phyloP scores from a whole-genome alignment of 2,113 vertebrate species.

The Strigops habroptila region DNA sequence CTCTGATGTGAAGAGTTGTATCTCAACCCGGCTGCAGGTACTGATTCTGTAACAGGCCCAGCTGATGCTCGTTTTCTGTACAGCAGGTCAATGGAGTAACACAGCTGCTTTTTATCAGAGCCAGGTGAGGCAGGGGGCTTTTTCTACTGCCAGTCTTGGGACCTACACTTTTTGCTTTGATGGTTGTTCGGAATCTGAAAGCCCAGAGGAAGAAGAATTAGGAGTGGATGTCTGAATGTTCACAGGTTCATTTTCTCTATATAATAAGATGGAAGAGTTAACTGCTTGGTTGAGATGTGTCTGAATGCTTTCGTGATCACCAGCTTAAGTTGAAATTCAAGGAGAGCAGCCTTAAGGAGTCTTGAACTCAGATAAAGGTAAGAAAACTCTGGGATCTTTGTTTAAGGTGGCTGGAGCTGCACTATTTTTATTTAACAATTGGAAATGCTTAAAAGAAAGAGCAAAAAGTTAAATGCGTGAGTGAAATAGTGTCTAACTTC shows the following conservation, averaged over 20 bases:
- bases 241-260: rapidly evolving
- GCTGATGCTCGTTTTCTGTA: neutral
- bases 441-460: neutral
- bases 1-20: rapidly evolving
- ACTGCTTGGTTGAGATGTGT: neutral
- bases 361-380: neutral
- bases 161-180: rapidly evolving
- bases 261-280: neutral
- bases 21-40: neutral
- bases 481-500: neutral
- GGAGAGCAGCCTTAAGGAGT: neutral
- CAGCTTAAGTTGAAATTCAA: neutral
- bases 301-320: rapidly evolving
- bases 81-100: neutral
- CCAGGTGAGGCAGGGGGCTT: neutral
- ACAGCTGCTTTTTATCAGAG: neutral
- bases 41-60: neutral
- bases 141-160: rapidly evolving
- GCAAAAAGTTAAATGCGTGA: neutral
- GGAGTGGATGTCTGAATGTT: rapidly evolving
- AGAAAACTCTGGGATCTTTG: neutral
- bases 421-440: rapidly evolving
- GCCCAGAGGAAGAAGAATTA: rapidly evolving
- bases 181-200: rapidly evolving
- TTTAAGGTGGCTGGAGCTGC: rapidly evolving